A percentile compares a stretch with the other conserved stretches of the same genome.
Evolutionary conservation across 2,113 vertebrate genomes (phyloP).

Genomic region (Onychostoma macrolepis): DNA sequence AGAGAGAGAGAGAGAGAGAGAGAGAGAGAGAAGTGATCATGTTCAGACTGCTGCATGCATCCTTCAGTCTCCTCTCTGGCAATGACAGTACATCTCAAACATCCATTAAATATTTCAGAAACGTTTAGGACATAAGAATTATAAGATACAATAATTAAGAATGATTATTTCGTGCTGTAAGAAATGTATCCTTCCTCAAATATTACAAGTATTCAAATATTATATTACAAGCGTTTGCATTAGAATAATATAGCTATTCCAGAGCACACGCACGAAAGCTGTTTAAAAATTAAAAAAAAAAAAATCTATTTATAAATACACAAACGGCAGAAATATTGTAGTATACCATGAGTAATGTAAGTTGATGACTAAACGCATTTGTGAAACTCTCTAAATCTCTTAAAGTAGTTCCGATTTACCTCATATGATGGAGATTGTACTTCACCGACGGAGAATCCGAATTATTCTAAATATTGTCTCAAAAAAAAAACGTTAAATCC

Average conservation of each 20-base stretch:
- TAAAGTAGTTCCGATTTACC: constrained; percentile 25
- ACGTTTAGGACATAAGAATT: not conserved
- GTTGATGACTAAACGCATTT: not conserved
- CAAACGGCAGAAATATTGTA: not conserved
- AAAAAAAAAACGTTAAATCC: constrained; percentile 3
- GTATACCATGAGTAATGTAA: not conserved
- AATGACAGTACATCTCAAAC: not conserved
- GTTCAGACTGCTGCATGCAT: constrained; percentile 13
- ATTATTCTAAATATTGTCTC: not conserved
- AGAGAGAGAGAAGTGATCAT: not conserved
- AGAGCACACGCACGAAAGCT: not conserved
- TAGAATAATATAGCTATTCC: not conserved
- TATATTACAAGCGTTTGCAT: not conserved
- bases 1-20: constrained; percentile 7
- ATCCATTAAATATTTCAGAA: not conserved
- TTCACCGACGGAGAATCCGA: not conserved
- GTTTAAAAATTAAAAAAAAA: too few species aligned
- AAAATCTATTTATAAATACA: not conserved
- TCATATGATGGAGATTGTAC: not conserved
- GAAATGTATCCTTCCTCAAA: not conserved
- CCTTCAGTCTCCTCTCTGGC: not conserved
- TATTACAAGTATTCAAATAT: not conserved
- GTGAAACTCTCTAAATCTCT: not conserved
- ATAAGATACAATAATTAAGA: not conserved
- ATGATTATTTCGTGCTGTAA: too few species aligned